phyloP scores from a whole-genome alignment of 1,140 invertebrate species.

The Euura saliciscinereae region DNA sequence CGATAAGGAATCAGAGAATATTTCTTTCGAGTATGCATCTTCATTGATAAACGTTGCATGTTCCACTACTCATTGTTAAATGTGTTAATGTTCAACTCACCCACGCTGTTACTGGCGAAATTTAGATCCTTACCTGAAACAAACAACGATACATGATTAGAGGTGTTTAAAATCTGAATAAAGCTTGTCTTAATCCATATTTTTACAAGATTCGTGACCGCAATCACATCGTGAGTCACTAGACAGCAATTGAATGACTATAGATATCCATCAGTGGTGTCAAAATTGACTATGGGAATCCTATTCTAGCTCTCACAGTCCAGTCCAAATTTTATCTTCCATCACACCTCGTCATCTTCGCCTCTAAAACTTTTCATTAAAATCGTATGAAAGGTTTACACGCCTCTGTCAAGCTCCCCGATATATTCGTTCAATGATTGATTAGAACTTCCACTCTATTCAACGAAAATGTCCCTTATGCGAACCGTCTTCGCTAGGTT shows the following conservation, averaged over 20 bases:
- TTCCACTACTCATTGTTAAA: constrained; percentile 31
- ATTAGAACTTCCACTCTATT: background rate
- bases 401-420: background rate
- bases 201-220: background rate
- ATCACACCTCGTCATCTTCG: no score
- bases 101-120: constrained; percentile 57
- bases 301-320: no score
- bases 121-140: constrained; percentile 60
- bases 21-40: no score
- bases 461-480: background rate
- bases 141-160: constrained; percentile 14
- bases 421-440: background rate
- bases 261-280: no score
- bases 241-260: no score
- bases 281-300: no score
- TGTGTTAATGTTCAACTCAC: constrained; percentile 53
- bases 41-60: no score
- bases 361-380: no score
- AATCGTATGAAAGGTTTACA: no score
- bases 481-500: background rate
- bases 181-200: background rate
- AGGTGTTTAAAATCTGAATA: background rate
- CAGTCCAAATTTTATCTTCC: no score
- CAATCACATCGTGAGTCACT: background rate
- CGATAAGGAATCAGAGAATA: no score